Base-by-base conservation (phyloP, 2,113 vertebrate genomes). In the Vimba vimba region DNA sequence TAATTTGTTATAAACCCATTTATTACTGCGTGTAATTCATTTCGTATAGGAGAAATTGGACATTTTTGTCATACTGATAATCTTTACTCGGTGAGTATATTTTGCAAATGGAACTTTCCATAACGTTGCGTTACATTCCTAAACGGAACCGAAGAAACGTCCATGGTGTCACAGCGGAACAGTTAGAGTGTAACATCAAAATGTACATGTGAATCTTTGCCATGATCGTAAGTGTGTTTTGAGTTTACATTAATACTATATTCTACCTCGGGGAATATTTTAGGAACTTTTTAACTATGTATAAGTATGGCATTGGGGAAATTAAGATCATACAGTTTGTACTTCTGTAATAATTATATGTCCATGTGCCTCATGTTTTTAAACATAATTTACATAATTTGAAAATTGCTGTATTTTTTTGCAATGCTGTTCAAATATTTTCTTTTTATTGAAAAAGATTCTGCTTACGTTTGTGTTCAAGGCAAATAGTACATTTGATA, bases 91-190 rank as follows among this genome's bases (percentile, higher is more conserved):
- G 12, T 33, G n/a, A 13, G 39, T 10, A 7, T 39, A 47, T 52
- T 57, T 43, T 4, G 1, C 17, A n/a, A 66, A 43, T 73, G 50
- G 82, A 59, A 59, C 47, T 6, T 83, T 43, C 82, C 50, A 36
- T 2, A n/a, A 3, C 0, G 1, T n/a, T 36, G 21, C 21, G 62
- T 15, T 50, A 43, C 12, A 39, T 52, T 39, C 17, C 11, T 8
- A 73, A 19, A 30, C 71, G 87, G 87, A 88, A 88, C 87, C n/a
- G 60, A 76, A 73, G n/a, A 8, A 9, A 4, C 6, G 33, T 13
- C 4, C 11, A 4, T 13, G n/a, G 60, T 60, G 1, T 52, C 39
- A 50, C 47, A 13, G 13, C 36, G 87, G 82, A 86, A 23, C n/a
- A 27, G 11, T 80, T 86, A 84, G 30, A 13, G 33, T 60, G 85